phyloP scores from a whole-genome alignment of 1,140 invertebrate species.

The Drosophila bipectinata region DNA sequence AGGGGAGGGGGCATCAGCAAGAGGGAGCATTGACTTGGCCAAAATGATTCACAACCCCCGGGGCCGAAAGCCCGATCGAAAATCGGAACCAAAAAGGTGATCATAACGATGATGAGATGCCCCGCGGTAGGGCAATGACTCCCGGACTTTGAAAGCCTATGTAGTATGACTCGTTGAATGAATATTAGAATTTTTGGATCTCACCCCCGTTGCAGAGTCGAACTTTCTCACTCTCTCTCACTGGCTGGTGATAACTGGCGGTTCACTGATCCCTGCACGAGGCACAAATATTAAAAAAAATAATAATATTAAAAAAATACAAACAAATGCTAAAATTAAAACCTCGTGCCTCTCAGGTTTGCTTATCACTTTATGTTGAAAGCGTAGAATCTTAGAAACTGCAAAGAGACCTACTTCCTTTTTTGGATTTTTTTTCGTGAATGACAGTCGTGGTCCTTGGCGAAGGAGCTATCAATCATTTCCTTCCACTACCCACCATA shows the following conservation, averaged over 20 bases:
- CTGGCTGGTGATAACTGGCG: conserved; percentile 23
- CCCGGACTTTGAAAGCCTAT: conserved; percentile 1
- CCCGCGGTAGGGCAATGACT: background rate
- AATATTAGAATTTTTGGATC: conserved; percentile 7
- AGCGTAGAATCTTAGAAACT: background rate
- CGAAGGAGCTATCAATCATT: conserved; percentile 51
- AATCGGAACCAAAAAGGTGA: conserved; percentile 18
- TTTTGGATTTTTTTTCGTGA: background rate
- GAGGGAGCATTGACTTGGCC: conserved; percentile 56
- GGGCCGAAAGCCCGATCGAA: background rate
- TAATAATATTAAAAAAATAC: conserved; percentile 3
- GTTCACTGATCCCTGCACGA: conserved; percentile 37
- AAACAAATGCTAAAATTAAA: conserved; percentile 39
- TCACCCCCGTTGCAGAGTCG: background rate
- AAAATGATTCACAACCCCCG: conserved; percentile 44
- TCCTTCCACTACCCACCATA: conserved; percentile 3
- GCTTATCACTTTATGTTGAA: background rate
- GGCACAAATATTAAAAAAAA: conserved; percentile 10
- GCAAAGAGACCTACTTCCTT: background rate
- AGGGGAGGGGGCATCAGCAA: background rate
- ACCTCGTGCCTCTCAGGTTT: conserved; percentile 20
- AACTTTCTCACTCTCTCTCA: background rate
- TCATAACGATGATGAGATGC: conserved; percentile 23
- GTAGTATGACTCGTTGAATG: conserved; percentile 2
- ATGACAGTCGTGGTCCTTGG: conserved; percentile 23